phyloP scores from a whole-genome alignment of 2,888 invertebrate genomes.

The Oscheius sp. region DNA sequence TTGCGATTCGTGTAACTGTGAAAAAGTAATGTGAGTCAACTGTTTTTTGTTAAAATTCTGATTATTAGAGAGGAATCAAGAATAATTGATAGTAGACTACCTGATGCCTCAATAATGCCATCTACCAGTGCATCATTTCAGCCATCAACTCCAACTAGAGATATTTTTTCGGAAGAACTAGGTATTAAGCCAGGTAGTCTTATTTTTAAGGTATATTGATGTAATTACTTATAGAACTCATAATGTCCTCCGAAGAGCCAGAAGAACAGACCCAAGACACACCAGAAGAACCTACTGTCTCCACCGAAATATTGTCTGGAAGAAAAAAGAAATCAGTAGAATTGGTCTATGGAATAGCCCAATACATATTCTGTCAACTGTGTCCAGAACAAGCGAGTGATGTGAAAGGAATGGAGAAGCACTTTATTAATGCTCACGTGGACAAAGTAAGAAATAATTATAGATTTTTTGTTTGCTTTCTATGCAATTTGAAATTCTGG shows the following conservation, averaged over 20 bases:
- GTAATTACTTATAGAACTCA: too few species aligned
- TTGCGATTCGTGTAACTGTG: constrained; percentile 1
- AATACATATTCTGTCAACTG: constrained; percentile 55
- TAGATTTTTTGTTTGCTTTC: too few species aligned
- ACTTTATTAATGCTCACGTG: constrained; percentile 52
- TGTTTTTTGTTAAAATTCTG: too few species aligned
- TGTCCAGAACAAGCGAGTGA: constrained; percentile 57
- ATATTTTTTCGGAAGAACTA: not conserved
- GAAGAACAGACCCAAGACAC: not conserved
- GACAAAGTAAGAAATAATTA: constrained; percentile 50
- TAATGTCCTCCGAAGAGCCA: too few species aligned
- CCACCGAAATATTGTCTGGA: too few species aligned
- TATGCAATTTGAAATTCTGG: too few species aligned
- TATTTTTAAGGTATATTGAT: too few species aligned
- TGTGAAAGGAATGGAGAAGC: constrained; percentile 47
- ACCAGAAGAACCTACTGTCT: not conserved
- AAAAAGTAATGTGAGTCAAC: not conserved
- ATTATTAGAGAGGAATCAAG: too few species aligned
- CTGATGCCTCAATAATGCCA: too few species aligned
- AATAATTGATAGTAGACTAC: too few species aligned
- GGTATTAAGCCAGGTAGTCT: not conserved
- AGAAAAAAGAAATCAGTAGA: constrained; percentile 34
- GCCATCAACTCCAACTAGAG: too few species aligned
- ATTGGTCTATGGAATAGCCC: constrained; percentile 53
- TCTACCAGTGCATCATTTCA: too few species aligned